Conservation (phyloP, 2,113 vertebrate genomes). For the Chloropsis cyanopogon region DNA sequence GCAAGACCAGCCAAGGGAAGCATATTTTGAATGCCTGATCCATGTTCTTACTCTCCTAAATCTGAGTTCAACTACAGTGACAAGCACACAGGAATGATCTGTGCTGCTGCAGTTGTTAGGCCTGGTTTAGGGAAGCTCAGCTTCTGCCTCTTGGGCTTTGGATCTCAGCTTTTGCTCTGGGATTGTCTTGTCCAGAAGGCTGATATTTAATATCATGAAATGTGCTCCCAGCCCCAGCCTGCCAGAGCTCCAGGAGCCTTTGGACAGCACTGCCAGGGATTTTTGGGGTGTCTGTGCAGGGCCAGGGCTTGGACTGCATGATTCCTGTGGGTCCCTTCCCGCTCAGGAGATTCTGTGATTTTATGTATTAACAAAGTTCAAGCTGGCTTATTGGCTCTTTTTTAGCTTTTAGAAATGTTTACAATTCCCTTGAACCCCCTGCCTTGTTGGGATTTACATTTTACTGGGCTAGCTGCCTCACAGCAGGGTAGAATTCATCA, state of each 20-base stretch:
- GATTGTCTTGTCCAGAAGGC: neutral
- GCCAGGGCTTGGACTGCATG: neutral
- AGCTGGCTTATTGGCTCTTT: neutral
- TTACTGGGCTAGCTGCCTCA: neutral
- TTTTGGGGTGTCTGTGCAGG: neutral
- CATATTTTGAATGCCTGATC: neutral
- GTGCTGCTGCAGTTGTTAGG: neutral
- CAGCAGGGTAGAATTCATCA: neutral
- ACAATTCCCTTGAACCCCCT: neutral
- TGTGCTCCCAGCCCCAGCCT: neutral
- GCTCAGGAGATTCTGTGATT: neutral
- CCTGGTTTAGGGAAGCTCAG: neutral
- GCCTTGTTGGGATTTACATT: neutral
- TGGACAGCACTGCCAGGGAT: accelerated
- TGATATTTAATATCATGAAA: neutral
- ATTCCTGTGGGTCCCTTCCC: neutral
- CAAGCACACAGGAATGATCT: neutral
- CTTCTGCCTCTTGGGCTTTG: neutral
- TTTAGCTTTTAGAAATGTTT: neutral
- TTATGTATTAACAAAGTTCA: neutral
- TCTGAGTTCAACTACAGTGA: neutral
- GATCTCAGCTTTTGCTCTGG: neutral
- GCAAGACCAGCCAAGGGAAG: neutral
- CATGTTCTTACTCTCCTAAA: neutral
- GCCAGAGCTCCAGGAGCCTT: neutral